Evolutionary conservation across 2,797 vertebrate species (phyloP).

Genomic region (Myotis findleyi): DNA sequence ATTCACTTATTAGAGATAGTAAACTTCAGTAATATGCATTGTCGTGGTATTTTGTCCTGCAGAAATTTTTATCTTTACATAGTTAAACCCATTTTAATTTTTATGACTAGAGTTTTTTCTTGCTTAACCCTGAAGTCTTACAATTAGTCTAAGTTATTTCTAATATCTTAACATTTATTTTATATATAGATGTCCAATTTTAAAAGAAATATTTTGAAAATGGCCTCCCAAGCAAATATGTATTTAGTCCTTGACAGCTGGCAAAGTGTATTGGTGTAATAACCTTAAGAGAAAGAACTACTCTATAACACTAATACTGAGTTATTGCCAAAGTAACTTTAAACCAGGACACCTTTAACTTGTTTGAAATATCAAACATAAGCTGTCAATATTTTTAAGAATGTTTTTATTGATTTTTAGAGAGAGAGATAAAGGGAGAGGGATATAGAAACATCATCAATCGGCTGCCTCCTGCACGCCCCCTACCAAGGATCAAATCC

Average conservation of each 20-base stretch:
- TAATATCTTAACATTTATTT: conserved; percentile 3
- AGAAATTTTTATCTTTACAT: not conserved
- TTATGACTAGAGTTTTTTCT: not conserved
- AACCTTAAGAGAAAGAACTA: not conserved
- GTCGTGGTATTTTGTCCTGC: not conserved
- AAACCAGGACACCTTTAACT: not conserved
- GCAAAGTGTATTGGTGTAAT: not conserved
- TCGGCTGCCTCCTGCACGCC: too few relatives aligned
- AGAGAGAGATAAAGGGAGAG: too few relatives aligned
- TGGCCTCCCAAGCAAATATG: not conserved
- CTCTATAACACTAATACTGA: not conserved
- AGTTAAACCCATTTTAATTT: not conserved
- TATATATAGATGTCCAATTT: not conserved
- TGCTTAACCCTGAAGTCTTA: not conserved
- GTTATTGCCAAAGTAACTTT: not conserved
- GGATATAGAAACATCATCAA: too few relatives aligned
- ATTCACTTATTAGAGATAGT: not conserved
- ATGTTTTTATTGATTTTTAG: too few relatives aligned
- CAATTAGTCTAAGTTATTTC: not conserved
- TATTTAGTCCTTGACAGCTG: not conserved
- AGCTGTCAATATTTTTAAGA: not conserved
- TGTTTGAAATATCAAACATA: not conserved
- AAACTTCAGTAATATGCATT: not conserved
- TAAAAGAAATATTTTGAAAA: not conserved
- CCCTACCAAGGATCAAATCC: too few relatives aligned